Evolutionary conservation across 2,797 vertebrate genomes (phyloP), one percentile per base, ranked within the genome.

Genomic region (Sphenopsis melanotis): DNA sequence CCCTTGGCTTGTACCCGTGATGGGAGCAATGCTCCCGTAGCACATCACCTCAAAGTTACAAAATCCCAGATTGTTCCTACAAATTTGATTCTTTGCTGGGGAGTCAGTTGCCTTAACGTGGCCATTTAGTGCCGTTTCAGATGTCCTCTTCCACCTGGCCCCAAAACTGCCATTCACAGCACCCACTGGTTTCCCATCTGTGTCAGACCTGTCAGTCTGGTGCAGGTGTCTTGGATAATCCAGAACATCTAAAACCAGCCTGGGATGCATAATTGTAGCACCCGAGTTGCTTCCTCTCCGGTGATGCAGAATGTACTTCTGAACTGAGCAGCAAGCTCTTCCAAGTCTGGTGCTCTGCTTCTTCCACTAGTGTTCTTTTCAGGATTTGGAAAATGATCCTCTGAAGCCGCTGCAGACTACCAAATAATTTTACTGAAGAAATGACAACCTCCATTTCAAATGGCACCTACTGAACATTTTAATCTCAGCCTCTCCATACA

Each of bases 301-400:
- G 21, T 53, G 68, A 77, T 0, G 0, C 1, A 65, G 72, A 42
- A 59, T 15, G 26, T 32, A 60, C 22, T 37, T 64, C 49, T 41
- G 56, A 66, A 77, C 12, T 0, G 0, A 66, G 63, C 47, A 59
- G 37, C 6, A 49, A 80, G 47, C 27, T 89, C 63, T 63, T n/a
- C 29, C 50, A 79, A n/a, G 34, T 42, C 66, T 50, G 15, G 16
- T 26, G n/a, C 1, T 1, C 37, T 44, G 24, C 30, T 52, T 36
- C 70, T 50, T 76, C 72, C 4, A 3, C 49, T 27, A 29, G 27
- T 5, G 21, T 4, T 85, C 68, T 23, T 55, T 64, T 75, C 6
- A 75, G 69, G 50, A 92, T 83, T 75, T 2, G 1, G 39, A 78
- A 92, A 83, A 78, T 0, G 10, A 92, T 41, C 42, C 32, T 60